A percentile compares a stretch with the other conserved stretches of the same genome.
Evolutionary conservation across 2,797 vertebrate species (phyloP).

Genomic region (Paramormyrops hopkinsi): DNA sequence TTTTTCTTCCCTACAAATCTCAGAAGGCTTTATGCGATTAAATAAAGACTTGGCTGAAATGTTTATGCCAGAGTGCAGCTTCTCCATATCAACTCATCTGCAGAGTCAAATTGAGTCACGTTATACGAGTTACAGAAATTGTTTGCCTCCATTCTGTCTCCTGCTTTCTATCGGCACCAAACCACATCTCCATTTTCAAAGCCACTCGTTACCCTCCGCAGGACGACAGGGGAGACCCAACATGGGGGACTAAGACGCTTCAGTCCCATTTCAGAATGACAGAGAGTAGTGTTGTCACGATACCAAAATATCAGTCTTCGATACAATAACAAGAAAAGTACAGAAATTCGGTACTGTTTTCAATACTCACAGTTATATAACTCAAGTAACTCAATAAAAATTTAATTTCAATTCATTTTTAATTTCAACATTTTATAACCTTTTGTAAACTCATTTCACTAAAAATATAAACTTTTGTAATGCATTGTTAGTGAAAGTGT

Average conservation of each 20-base stretch:
- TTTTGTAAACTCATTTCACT: background rate
- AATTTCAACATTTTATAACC: background rate
- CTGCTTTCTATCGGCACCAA: background rate
- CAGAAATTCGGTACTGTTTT: background rate
- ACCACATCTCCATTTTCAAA: background rate
- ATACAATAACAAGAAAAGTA: background rate
- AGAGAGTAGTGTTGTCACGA: background rate
- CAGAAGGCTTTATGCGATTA: background rate
- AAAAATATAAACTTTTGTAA: background rate
- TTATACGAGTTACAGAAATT: background rate
- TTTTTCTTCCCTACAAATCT: background rate
- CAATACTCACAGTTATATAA: background rate
- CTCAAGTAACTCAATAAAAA: background rate
- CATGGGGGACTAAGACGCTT: conserved; percentile 25
- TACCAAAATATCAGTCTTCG: background rate
- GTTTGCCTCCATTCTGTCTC: background rate
- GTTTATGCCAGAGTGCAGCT: background rate
- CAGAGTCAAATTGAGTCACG: background rate
- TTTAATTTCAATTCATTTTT: background rate
- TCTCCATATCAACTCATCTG: conserved; percentile 5
- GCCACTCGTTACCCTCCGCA: background rate
- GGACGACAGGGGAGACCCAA: background rate
- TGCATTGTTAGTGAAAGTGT: background rate
- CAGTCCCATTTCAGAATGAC: conserved; percentile 25
- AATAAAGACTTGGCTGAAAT: background rate